Percentiles rank a stretch among this genome's conserved stretches.
These are phyloP conservation scores for Hylyphantes graminicola DNA, from an alignment of 1,140 invertebrate genomes.

Conservation along the genomic window DNA sequence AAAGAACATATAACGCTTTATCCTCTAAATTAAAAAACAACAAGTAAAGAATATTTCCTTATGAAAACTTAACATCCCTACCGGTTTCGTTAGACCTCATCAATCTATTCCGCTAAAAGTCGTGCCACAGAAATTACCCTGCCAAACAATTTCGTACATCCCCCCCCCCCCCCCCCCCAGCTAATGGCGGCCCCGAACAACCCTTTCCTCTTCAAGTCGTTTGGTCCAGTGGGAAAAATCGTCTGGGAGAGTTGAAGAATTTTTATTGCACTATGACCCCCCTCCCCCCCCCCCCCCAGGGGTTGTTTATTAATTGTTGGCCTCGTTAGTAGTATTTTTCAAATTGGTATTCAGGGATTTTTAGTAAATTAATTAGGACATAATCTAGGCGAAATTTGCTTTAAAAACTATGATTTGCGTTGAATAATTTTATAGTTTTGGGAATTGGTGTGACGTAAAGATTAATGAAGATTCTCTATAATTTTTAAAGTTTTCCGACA, in stretches of 20 bases:
- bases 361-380: no score
- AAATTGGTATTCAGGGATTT: no score
- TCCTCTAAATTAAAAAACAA: no score
- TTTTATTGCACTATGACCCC: neutral
- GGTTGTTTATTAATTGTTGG: no score
- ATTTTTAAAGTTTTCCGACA: no score
- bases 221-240: conserved; percentile 24
- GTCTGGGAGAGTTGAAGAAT: neutral
- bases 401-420: no score
- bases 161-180: conserved; percentile 10
- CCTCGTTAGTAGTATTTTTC: no score
- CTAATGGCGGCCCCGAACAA: conserved; percentile 37
- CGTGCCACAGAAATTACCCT: conserved; percentile 49
- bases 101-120: conserved; percentile 6
- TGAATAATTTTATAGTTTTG: no score
- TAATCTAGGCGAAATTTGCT: no score
- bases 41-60: neutral
- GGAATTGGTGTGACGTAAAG: no score
- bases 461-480: no score
- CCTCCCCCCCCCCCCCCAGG: neutral
- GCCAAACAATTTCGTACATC: neutral
- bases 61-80: neutral
- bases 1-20: no score
- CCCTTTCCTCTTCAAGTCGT: conserved; percentile 40
- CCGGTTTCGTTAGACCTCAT: neutral